phyloP scores from a whole-genome alignment of 2,113 vertebrate species.

The Ploceus nigricollis region DNA sequence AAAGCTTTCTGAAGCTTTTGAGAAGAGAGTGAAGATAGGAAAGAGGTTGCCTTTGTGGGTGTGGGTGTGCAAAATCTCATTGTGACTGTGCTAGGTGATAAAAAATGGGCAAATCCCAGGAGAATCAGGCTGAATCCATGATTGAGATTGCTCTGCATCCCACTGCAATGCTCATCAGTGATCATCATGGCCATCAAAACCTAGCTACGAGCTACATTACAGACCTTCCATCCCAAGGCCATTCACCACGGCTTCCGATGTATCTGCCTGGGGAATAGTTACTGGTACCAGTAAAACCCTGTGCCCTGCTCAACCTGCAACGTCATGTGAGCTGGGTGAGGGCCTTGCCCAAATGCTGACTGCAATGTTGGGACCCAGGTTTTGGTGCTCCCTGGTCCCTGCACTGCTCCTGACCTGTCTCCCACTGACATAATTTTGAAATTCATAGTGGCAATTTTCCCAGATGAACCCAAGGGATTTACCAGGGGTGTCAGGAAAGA shows the following conservation, averaged over 20 bases:
- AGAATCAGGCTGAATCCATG: not conserved
- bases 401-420: not conserved
- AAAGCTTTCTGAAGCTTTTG: not conserved
- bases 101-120: not conserved
- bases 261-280: not conserved
- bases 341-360: fast-evolving
- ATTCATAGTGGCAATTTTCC: not conserved
- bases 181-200: not conserved
- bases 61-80: not conserved
- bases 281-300: not conserved
- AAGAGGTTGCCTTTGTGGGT: not conserved
- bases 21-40: not conserved
- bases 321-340: not conserved
- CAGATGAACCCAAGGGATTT: not conserved
- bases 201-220: not conserved
- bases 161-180: not conserved
- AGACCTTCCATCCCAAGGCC: not conserved
- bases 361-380: fast-evolving
- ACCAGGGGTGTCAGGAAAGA: not conserved
- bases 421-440: not conserved
- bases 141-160: not conserved
- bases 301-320: not conserved
- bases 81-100: not conserved
- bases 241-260: fast-evolving
- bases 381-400: not conserved